phyloP scores from a whole-genome alignment of 2,797 vertebrate species.

The Leontocebus nigricollis region DNA sequence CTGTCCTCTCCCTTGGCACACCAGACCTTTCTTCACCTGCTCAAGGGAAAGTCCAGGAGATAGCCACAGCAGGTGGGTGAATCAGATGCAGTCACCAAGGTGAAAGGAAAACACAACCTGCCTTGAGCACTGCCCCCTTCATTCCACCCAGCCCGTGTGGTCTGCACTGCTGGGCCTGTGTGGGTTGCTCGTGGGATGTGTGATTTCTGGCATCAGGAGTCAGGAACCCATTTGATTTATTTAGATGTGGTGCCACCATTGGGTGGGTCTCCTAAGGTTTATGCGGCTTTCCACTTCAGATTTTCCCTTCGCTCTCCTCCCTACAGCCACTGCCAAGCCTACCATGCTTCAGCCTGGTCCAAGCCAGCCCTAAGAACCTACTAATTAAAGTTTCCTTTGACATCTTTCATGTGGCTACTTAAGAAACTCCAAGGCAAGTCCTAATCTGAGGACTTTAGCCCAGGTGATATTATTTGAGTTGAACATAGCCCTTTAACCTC shows the following conservation, averaged over 20 bases:
- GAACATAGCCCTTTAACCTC: neutral
- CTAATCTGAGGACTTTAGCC: neutral
- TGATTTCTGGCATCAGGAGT: constrained; percentile 70
- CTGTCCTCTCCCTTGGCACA: neutral
- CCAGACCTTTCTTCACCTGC: neutral
- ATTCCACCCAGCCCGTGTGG: neutral
- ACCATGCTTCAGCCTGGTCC: constrained; percentile 69
- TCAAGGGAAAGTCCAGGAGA: neutral
- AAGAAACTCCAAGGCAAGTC: constrained; percentile 61
- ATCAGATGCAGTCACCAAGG: neutral
- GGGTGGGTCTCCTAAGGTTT: constrained; percentile 84
- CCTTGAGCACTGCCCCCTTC: neutral
- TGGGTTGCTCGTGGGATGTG: constrained; percentile 55
- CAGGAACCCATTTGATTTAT: constrained; percentile 75
- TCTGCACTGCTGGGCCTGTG: neutral
- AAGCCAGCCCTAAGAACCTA: constrained; percentile 74
- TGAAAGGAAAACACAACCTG: neutral
- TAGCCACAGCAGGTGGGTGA: neutral
- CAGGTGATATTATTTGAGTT: constrained; percentile 42
- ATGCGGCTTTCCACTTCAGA: constrained; percentile 84
- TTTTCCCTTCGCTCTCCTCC: constrained; percentile 81
- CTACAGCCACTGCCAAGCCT: constrained; percentile 79
- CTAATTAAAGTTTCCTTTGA: constrained; percentile 80
- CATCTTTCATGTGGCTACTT: constrained; percentile 63
- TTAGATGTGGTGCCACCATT: constrained; percentile 80